phyloP scores from a whole-genome alignment of 2,888 invertebrate genomes.

The Cerastis rubricosa region DNA sequence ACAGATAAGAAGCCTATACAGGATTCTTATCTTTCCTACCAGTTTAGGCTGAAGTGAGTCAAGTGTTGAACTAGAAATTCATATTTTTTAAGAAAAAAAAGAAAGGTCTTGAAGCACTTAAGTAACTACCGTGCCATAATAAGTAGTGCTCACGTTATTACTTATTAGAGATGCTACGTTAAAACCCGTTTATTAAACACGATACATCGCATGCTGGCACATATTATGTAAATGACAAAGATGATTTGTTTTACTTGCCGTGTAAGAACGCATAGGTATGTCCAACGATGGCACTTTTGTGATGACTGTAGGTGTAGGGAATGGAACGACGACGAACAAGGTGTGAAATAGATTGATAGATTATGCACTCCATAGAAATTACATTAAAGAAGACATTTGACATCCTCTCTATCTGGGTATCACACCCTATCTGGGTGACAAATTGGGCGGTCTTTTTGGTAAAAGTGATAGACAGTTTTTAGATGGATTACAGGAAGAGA shows the following conservation, averaged over 20 bases:
- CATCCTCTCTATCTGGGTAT: too few relatives aligned
- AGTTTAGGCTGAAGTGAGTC: neutral
- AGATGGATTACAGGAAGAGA: neutral
- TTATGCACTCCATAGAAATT: neutral
- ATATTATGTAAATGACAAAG: slow-evolving; percentile 46
- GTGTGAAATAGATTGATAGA: neutral
- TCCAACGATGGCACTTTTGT: neutral
- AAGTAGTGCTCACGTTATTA: slow-evolving; percentile 26
- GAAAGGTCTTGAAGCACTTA: neutral
- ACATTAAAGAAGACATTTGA: neutral
- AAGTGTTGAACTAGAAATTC: neutral
- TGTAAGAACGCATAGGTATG: slow-evolving; percentile 12
- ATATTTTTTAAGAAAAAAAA: neutral
- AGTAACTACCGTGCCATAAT: slow-evolving; percentile 2
- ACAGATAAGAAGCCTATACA: too few relatives aligned
- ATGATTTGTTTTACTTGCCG: slow-evolving; percentile 27
- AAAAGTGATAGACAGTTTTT: neutral
- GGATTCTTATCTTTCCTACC: too few relatives aligned
- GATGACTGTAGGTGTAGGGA: neutral
- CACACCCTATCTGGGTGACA: too few relatives aligned
- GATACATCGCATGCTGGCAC: slow-evolving; percentile 50
- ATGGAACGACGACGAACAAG: neutral
- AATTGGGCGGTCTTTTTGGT: neutral
- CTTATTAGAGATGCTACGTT: slow-evolving; percentile 39
- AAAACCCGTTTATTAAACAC: slow-evolving; percentile 53